Conservation (phyloP, 2,797 vertebrate genomes). For the Chlorospingus flavigularis region DNA sequence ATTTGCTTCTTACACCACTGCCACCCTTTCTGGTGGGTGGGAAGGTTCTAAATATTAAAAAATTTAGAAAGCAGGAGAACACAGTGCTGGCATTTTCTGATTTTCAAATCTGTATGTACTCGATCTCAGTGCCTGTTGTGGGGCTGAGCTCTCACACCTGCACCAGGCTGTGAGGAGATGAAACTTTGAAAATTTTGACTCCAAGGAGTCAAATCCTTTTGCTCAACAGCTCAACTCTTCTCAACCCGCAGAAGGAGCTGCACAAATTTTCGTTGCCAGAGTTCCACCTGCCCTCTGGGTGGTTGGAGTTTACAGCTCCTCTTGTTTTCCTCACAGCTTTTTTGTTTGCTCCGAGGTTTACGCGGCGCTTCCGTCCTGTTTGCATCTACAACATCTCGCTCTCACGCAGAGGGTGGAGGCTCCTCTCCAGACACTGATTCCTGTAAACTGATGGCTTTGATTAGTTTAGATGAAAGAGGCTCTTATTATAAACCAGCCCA, state of each 20-base stretch:
- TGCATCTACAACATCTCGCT: background rate
- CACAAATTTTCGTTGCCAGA: background rate
- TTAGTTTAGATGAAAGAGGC: constrained; percentile 56
- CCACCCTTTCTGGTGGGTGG: background rate
- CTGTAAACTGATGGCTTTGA: constrained; percentile 59
- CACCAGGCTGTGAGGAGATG: background rate
- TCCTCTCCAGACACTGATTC: background rate
- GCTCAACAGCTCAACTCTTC: background rate
- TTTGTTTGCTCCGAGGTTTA: background rate
- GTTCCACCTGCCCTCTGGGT: constrained; percentile 38
- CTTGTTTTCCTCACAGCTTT: constrained; percentile 40
- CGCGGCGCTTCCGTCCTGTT: background rate
- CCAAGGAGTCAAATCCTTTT: background rate
- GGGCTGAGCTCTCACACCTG: background rate
- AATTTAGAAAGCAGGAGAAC: background rate
- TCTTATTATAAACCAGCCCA: constrained; percentile 5
- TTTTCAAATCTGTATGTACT: no score
- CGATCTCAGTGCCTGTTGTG: background rate
- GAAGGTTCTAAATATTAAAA: background rate
- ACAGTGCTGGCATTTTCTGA: background rate
- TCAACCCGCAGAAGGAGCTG: background rate
- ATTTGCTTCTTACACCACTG: background rate
- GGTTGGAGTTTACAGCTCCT: constrained; percentile 32
- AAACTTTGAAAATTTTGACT: background rate
- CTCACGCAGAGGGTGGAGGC: background rate